phyloP scores from a whole-genome alignment of 2,113 vertebrate genomes.

The Enhydra lutris region DNA sequence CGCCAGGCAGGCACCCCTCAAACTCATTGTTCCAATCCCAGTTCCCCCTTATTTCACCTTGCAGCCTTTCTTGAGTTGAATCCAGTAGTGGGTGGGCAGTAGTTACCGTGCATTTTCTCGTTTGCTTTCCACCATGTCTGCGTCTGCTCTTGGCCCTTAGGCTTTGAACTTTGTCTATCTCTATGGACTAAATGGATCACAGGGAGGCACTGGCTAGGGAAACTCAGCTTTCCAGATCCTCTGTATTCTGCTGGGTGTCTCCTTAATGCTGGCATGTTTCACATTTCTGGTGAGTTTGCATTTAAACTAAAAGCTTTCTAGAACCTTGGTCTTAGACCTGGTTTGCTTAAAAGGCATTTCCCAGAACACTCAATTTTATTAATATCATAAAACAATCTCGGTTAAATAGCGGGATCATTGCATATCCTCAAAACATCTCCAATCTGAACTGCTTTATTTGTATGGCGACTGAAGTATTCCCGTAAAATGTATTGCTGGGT shows the following conservation, averaged over 20 bases:
- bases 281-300: background rate
- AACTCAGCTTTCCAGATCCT: background rate
- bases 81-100: background rate
- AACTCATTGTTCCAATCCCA: background rate
- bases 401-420: constrained; percentile 54
- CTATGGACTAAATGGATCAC: background rate
- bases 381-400: constrained; percentile 45
- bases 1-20: background rate
- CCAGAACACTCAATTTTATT: constrained; percentile 67
- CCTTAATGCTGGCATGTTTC: background rate
- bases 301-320: constrained; percentile 63
- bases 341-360: constrained; percentile 65
- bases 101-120: background rate
- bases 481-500: background rate
- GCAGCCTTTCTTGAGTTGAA: background rate
- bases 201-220: background rate
- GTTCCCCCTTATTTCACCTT: background rate
- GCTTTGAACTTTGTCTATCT: background rate
- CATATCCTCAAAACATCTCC: constrained; percentile 22
- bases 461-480: background rate
- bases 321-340: constrained; percentile 46
- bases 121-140: background rate
- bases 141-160: accelerated
- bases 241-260: background rate
- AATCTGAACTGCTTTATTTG: constrained; percentile 9